Percentiles rank a stretch among this genome's conserved stretches.
phyloP scores from a whole-genome alignment of 2,113 vertebrate genomes.

The Empidonax alnorum region DNA sequence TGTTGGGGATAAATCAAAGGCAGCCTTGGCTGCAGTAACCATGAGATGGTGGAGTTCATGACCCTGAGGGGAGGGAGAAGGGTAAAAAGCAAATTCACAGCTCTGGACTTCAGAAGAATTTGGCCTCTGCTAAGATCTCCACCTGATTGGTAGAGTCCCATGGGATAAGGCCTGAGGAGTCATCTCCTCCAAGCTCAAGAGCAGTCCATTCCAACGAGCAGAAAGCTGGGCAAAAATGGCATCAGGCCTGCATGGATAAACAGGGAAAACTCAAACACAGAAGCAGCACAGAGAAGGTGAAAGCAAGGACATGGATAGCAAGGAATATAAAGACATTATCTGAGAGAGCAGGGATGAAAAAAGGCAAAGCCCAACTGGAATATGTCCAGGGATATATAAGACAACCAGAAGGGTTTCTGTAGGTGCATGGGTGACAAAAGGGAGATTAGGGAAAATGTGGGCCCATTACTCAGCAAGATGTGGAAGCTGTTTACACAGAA shows the following conservation, averaged over 20 bases:
- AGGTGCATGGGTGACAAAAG: background rate
- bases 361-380: background rate
- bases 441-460: background rate
- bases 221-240: background rate
- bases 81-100: background rate
- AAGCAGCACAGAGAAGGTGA: background rate
- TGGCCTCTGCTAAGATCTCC: background rate
- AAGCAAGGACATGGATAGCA: background rate
- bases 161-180: background rate
- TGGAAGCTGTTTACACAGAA: background rate
- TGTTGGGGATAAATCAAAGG: background rate
- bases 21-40: background rate
- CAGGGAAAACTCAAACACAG: background rate
- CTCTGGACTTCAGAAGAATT: background rate
- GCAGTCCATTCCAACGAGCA: background rate
- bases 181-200: background rate
- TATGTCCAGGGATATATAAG: background rate
- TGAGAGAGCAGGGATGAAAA: background rate
- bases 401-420: background rate
- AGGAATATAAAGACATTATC: background rate
- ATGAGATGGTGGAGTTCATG: background rate
- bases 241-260: background rate
- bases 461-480: background rate
- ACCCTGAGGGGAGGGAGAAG: background rate
- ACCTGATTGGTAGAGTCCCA: background rate